A percentile compares a stretch with the other conserved stretches of the same genome.
phyloP scores from a whole-genome alignment of 2,888 invertebrate species.

The Diplolepis rosae region DNA sequence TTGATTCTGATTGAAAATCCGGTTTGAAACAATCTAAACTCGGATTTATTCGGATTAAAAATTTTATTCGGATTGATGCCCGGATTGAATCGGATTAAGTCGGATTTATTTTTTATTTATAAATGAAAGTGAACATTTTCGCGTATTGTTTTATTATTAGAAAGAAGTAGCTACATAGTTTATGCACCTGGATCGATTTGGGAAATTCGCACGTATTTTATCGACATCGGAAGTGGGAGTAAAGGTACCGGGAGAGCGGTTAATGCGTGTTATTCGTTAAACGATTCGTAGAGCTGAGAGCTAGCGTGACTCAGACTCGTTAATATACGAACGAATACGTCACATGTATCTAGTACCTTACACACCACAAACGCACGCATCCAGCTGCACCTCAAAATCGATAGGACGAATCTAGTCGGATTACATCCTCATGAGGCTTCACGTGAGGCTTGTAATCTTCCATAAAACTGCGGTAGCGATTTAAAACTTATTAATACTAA shows the following conservation, averaged over 20 bases:
- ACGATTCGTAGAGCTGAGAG: slow-evolving; percentile 42
- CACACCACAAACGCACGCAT: slow-evolving; percentile 46
- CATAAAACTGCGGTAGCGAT: slow-evolving; percentile 59
- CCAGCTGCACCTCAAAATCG: slow-evolving; percentile 71
- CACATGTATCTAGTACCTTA: slow-evolving; percentile 41
- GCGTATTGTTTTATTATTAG: neutral
- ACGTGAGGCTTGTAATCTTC: slow-evolving; percentile 68
- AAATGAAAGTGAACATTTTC: no score
- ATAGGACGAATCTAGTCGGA: slow-evolving; percentile 72
- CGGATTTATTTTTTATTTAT: no score
- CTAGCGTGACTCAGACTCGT: slow-evolving; percentile 57
- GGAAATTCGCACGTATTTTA: slow-evolving; percentile 23
- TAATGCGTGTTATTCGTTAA: slow-evolving; percentile 45
- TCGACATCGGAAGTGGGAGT: slow-evolving; percentile 40
- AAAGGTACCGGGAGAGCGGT: slow-evolving; percentile 46
- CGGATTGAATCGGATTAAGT: no score
- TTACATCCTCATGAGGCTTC: slow-evolving; percentile 72
- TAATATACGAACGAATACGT: slow-evolving; percentile 48
- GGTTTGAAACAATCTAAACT: no score
- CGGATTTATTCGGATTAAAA: no score
- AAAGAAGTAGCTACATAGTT: neutral
- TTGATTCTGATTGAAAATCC: no score
- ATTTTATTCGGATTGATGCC: no score
- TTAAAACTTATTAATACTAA: slow-evolving; percentile 42
- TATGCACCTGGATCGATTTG: neutral